Conservation (phyloP, 2,888 invertebrate species). For the Empis stercorea region DNA sequence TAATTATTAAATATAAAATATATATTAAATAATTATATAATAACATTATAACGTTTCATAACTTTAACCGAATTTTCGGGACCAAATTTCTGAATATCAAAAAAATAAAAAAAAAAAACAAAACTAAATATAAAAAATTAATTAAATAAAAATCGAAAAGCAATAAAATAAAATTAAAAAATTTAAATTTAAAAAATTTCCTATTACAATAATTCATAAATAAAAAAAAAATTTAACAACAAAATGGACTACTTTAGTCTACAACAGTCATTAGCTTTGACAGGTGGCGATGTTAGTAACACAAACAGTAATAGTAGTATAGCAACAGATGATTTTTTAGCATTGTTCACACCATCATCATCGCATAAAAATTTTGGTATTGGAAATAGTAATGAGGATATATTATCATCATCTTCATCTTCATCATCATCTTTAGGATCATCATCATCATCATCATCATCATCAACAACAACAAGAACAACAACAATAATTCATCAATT, state of each 20-base stretch:
- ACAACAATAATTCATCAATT: slow-evolving; percentile 11
- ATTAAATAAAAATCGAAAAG: not conserved
- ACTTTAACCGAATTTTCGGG: not conserved
- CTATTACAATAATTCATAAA: not conserved
- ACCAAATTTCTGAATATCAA: not conserved
- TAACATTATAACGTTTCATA: slow-evolving; percentile 11
- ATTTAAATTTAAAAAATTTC: not conserved
- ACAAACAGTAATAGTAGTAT: slow-evolving; percentile 13
- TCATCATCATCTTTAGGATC: slow-evolving; percentile 23
- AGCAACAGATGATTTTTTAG: slow-evolving; percentile 35
- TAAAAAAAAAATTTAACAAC: not conserved
- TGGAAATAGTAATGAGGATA: slow-evolving; percentile 15
- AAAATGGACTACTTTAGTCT: slow-evolving; percentile 1
- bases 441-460: slow-evolving; percentile 25
- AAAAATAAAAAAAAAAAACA: not conserved
- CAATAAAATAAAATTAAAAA: not conserved
- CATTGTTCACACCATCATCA: slow-evolving; percentile 27
- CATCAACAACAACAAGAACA: slow-evolving; percentile 16
- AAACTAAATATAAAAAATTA: not conserved
- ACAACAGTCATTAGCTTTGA: not conserved
- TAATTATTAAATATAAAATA: not conserved
- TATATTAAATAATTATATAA: too few species aligned
- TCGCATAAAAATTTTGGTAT: slow-evolving; percentile 1
- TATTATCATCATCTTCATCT: slow-evolving; percentile 14
- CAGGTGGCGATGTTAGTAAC: too few species aligned